Base-by-base conservation (phyloP, 2,888 invertebrate species). In the Drosophila leonis region DNA sequence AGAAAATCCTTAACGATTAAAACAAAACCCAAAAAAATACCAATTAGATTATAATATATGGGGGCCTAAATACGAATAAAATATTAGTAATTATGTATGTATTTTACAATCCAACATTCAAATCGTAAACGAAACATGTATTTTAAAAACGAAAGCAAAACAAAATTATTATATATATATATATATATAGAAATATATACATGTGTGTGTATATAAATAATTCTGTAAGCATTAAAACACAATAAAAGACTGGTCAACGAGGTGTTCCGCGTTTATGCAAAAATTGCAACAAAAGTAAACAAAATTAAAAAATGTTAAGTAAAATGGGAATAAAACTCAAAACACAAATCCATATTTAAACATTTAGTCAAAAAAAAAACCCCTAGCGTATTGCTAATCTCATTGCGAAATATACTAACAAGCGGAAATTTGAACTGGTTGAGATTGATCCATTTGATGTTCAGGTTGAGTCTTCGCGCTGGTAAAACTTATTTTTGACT, bases 251-350 rank as follows among this genome's bases (percentile, higher is more conserved):
- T 93, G 93, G 93, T 92, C 90, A 92, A 92, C 92, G 92, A 92
- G 93, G 93, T 93, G 93, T 93, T 93, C 93, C 93, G 92, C 91
- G 91, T 91, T 92, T 91, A 91, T 92, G 91, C 90, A 92, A 92
- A 81, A 85, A 88, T 85, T 87, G 76, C 75, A 79, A 82, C 68
- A 85, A 84, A 74, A 72, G 61, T 66, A 66, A 69, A 68, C 74
- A 86, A 84, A 78, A 46, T 79, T 63, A 56, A 65, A 75, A 72
- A 72, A 62, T 56, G 71, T 49, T 65, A 65, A 76, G 77, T 72
- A 80, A 70, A 75, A 70, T 37, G 42, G 61, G 65, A 73, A 64
- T 52, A 71, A 80, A 80, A 72, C 37, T 70, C 64, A 72, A 72
- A 62, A 63, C 29, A 63, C 35, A 69, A 64, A 60, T 65, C 49